phyloP scores from a whole-genome alignment of 1,140 invertebrate species.

The Forficula auricularia region DNA sequence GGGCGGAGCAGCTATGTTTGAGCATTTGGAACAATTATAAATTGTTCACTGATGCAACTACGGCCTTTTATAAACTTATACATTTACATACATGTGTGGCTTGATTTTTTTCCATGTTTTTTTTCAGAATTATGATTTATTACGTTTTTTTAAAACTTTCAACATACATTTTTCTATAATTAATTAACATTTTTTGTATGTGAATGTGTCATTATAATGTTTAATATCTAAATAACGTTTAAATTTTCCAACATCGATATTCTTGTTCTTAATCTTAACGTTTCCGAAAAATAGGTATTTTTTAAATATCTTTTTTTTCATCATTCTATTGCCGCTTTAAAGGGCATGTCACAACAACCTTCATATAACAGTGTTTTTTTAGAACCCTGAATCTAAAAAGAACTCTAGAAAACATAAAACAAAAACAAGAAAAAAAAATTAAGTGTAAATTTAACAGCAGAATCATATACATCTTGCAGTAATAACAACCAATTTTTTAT shows the following conservation, averaged over 20 bases:
- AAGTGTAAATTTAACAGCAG: constrained; percentile 16
- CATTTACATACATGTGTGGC: no score
- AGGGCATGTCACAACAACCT: no score
- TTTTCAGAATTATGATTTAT: constrained; percentile 3
- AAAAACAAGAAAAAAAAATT: constrained; percentile 12
- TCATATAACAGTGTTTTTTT: constrained; percentile 7
- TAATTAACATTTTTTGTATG: constrained; percentile 10
- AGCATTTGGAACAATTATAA: no score
- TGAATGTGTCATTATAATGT: constrained; percentile 4
- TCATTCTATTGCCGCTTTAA: background rate
- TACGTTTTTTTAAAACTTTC: constrained; percentile 9
- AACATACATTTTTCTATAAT: constrained; percentile 11
- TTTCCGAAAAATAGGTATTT: no score
- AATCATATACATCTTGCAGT: constrained; percentile 17
- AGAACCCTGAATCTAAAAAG: constrained; percentile 6
- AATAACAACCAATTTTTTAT: constrained; percentile 14
- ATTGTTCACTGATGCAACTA: no score
- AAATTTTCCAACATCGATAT: background rate
- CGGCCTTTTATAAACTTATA: no score
- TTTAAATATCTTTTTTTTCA: no score
- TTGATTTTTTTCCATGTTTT: no score
- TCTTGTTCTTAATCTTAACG: no score
- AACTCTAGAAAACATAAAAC: constrained; percentile 7
- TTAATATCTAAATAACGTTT: constrained; percentile 2
- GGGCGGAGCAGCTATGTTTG: no score